Evolutionary conservation across 1,140 invertebrate species (phyloP), one percentile per base, ranked within the genome.

Genomic region (Pseudomyrmex gracilis): DNA sequence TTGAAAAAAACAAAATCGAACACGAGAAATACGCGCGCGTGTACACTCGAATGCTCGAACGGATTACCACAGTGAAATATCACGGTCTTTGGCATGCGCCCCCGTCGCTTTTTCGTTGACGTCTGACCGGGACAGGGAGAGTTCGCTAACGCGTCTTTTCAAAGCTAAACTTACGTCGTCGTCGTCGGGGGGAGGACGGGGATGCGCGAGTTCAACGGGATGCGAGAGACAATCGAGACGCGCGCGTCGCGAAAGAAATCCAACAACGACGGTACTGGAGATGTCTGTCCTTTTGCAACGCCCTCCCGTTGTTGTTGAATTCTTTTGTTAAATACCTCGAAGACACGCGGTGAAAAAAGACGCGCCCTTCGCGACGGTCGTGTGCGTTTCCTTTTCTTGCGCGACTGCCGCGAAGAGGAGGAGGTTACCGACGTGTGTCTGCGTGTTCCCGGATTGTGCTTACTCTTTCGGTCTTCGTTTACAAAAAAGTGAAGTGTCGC

Each of bases 171-270:
- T 67, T 73, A 82, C 60, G 49, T 82, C 17, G 17, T 43, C 5
- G 34, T n/a, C n/a, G n/a, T n/a, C n/a, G n/a, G n/a, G n/a, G n/a
- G n/a, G n/a, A n/a, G n/a, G n/a, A n/a, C n/a, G n/a, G n/a, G 34
- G 34, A n/a, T n/a, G 34, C 34, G 51, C 71, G 73, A 76, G 85
- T 83, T 87, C 68, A 87, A 86, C 57, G 73, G 80, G 86, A 64
- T 34, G 71, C 60, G 80, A 87, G 82, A 70, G 71, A 87, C 71
- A 83, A 86, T 83, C 17, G 85, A 10, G 24, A 47, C 24, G 49
- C 63, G 53, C 47, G 9, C 47, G 9, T 15, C n/a, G 45, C 34
- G 51, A 73, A 77, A 87, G 85, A 83, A 86, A 73, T 34, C 34
- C 53, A 49, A 53, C 71, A 60, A 55, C 71, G 60, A 13, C 71